phyloP scores from a whole-genome alignment of 2,797 vertebrate species.

The Danio kyathit region DNA sequence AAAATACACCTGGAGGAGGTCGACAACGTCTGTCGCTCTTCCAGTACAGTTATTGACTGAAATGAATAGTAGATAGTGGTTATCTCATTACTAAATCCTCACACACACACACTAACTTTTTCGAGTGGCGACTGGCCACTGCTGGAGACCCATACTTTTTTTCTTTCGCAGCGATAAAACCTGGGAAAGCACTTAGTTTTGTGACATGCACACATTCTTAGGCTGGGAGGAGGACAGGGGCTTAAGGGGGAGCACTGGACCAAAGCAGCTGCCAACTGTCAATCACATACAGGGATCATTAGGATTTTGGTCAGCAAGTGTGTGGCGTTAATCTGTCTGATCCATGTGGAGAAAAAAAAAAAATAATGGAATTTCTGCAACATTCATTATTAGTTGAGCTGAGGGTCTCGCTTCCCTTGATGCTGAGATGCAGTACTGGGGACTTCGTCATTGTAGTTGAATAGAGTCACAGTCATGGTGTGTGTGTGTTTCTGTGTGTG shows the following conservation, averaged over 20 bases:
- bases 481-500: slow-evolving; percentile 62
- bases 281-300: slow-evolving; percentile 65
- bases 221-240: neutral
- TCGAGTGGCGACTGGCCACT: slow-evolving; percentile 2
- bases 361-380: slow-evolving; percentile 73
- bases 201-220: slow-evolving; percentile 29
- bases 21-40: neutral
- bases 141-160: slow-evolving; percentile 25
- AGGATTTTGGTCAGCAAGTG: slow-evolving; percentile 52
- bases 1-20: slow-evolving; percentile 19
- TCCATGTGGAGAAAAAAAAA: slow-evolving; percentile 57
- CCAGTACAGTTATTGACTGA: slow-evolving; percentile 47
- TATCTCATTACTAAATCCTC: slow-evolving; percentile 42
- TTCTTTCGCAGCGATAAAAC: slow-evolving; percentile 39
- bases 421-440: slow-evolving; percentile 53
- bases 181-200: slow-evolving; percentile 50
- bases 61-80: slow-evolving; percentile 42
- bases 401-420: slow-evolving; percentile 62
- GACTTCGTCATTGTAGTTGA: slow-evolving; percentile 69
- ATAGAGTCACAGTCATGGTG: slow-evolving; percentile 70
- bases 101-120: slow-evolving; percentile 29
- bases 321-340: slow-evolving; percentile 44
- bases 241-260: slow-evolving; percentile 55
- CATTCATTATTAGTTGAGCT: slow-evolving; percentile 67
- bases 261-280: slow-evolving; percentile 66